Evolutionary conservation across 2,113 vertebrate genomes (phyloP).

Genomic region (Castor canadensis): DNA sequence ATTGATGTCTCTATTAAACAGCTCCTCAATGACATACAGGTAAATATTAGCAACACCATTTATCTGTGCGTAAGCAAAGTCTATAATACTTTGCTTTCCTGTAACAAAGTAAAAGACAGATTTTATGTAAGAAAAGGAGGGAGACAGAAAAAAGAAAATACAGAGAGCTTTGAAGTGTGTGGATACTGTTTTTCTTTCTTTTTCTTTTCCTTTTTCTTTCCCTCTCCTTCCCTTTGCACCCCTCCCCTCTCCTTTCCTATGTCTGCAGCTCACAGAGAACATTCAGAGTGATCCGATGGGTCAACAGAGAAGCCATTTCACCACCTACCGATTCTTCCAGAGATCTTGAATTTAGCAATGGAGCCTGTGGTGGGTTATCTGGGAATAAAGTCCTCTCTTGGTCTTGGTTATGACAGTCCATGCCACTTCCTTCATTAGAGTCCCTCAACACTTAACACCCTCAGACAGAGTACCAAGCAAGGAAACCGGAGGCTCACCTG

Average conservation of each 20-base stretch:
- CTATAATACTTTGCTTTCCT: background rate
- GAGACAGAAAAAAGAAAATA: background rate
- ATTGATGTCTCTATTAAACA: background rate
- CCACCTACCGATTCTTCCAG: background rate
- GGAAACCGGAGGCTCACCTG: background rate
- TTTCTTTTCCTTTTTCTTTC: no score
- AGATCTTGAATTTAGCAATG: background rate
- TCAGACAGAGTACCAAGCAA: background rate
- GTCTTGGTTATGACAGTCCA: background rate
- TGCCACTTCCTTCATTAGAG: background rate
- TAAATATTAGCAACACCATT: background rate
- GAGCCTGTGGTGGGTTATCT: accelerated
- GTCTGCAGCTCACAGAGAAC: background rate
- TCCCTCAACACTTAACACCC: background rate
- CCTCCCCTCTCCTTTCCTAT: no score
- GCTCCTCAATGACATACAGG: background rate
- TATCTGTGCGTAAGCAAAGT: background rate
- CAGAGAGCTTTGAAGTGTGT: background rate
- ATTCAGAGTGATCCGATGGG: background rate
- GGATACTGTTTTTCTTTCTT: background rate
- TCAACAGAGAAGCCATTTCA: background rate
- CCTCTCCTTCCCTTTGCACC: no score
- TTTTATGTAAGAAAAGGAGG: background rate
- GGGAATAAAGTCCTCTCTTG: background rate
- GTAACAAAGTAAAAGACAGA: background rate